A percentile compares a stretch with the other conserved stretches of the same genome.
phyloP scores from a whole-genome alignment of 2,888 invertebrate species.

The Apamea anceps region DNA sequence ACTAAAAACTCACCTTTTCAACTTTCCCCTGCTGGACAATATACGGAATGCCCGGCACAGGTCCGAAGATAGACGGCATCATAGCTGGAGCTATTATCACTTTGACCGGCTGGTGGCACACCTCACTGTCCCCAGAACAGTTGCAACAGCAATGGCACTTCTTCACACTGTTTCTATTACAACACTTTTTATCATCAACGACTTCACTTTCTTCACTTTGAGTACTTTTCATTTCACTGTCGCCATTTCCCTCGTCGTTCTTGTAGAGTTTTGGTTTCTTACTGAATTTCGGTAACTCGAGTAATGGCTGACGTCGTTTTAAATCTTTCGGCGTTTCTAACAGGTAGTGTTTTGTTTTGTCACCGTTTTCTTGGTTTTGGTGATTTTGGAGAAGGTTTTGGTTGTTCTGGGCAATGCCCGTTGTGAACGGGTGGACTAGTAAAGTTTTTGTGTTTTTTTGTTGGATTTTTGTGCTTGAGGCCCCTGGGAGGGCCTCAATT shows the following conservation, averaged over 20 bases:
- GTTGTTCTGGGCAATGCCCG: slow-evolving; percentile 30
- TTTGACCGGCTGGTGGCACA: slow-evolving; percentile 76
- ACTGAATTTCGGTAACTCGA: slow-evolving; percentile 79
- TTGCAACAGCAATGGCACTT: slow-evolving; percentile 68
- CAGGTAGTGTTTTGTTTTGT: slow-evolving; percentile 77
- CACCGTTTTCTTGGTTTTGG: slow-evolving; percentile 44
- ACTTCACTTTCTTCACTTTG: slow-evolving; percentile 42
- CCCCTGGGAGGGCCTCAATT: slow-evolving; percentile 82
- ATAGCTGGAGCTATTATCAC: slow-evolving; percentile 86
- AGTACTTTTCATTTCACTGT: slow-evolving; percentile 35
- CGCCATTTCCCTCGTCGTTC: slow-evolving; percentile 31
- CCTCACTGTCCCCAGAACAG: slow-evolving; percentile 29
- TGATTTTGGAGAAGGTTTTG: slow-evolving; percentile 4
- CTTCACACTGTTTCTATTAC: slow-evolving; percentile 53
- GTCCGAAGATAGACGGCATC: slow-evolving; percentile 84
- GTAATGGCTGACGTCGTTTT: slow-evolving; percentile 80
- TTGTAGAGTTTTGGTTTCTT: slow-evolving; percentile 81
- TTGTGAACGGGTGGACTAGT: slow-evolving; percentile 80
- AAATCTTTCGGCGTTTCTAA: slow-evolving; percentile 84
- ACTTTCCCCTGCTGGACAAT: slow-evolving; percentile 80
- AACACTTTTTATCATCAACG: slow-evolving; percentile 6
- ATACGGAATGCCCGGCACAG: slow-evolving; percentile 81
- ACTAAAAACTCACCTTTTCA: slow-evolving; percentile 77
- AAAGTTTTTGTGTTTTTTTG: slow-evolving; percentile 76
- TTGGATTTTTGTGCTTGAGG: slow-evolving; percentile 69